Evolutionary conservation across 2,797 vertebrate genomes (phyloP).

Genomic region (Rhinoraja longicauda): DNA sequence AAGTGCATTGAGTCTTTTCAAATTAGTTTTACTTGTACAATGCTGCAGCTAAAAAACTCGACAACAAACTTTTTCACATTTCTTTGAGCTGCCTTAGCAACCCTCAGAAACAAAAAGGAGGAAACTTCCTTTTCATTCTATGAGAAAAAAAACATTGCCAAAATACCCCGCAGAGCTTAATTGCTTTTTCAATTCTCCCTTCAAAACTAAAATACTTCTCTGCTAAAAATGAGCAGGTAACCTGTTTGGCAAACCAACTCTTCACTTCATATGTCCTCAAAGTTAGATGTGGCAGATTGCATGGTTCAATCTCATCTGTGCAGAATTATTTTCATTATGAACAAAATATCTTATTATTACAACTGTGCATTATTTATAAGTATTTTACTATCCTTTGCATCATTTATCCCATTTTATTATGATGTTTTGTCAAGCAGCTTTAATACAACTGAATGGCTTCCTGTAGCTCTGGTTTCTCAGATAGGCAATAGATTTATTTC

Average conservation of each 20-base stretch:
- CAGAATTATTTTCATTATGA: background rate
- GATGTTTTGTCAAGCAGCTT: no score
- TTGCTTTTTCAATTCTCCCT: background rate
- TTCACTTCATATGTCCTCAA: background rate
- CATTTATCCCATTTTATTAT: no score
- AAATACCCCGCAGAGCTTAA: background rate
- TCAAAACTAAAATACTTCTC: background rate
- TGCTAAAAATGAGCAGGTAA: background rate
- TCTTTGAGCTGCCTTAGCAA: conserved; percentile 11
- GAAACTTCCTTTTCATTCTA: background rate
- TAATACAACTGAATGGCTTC: no score
- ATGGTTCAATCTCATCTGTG: background rate
- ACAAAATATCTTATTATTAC: background rate
- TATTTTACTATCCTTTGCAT: background rate
- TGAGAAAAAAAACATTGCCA: background rate
- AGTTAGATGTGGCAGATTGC: background rate
- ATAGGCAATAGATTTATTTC: no score
- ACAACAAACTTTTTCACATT: background rate
- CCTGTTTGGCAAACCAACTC: no score
- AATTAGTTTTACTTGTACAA: background rate
- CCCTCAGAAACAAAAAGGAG: conserved; percentile 1
- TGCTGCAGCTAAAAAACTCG: background rate
- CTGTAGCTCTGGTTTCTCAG: no score
- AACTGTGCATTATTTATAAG: background rate
- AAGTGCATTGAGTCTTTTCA: background rate